These are phyloP conservation scores for Rattus norvegicus DNA, from an alignment of 2,113 vertebrate genomes.

Conservation along the genomic window GRCr8 NC_086019.1:15729501-15730000, in stretches of 20 bases:
- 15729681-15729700: background rate
- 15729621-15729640: background rate
- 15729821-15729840: background rate
- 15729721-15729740: background rate
- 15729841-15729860: background rate
- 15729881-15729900: background rate
- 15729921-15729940: background rate
- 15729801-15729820: background rate
- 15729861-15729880: background rate
- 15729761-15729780: background rate
- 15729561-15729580: background rate
- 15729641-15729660: background rate
- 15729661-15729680: background rate
- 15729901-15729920: background rate
- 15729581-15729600: background rate
- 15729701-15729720: background rate
- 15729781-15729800: background rate
- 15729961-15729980: background rate
- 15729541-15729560: background rate
- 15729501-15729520: background rate
- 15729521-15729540: constrained; percentile 7
- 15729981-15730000: background rate
- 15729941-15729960: background rate
- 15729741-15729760: background rate
- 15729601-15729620: background rate